Conservation (phyloP, 2,888 invertebrate genomes). For the Coelopa pilipes region DNA sequence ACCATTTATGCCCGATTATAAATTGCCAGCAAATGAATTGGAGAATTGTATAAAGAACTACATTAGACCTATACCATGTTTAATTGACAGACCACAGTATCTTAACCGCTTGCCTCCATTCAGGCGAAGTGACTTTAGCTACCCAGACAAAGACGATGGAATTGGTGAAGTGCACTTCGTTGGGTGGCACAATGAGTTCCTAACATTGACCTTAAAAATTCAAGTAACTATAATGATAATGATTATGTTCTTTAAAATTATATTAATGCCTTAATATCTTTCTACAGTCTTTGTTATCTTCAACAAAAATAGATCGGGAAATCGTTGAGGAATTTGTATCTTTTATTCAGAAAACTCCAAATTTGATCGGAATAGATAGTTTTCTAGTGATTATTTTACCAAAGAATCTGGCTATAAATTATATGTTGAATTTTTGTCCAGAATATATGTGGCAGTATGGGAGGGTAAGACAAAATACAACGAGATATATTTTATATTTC, state of each 20-base stretch:
- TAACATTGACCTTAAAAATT: slow-evolving; percentile 61
- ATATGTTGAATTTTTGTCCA: slow-evolving; percentile 72
- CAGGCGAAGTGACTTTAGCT: slow-evolving; percentile 58
- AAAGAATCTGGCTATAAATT: slow-evolving; percentile 69
- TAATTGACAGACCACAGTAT: slow-evolving; percentile 61
- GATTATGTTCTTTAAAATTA: background rate
- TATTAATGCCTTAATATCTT: slow-evolving; percentile 15
- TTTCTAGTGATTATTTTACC: slow-evolving; percentile 69
- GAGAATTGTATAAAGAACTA: slow-evolving; percentile 55
- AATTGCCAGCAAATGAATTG: slow-evolving; percentile 52
- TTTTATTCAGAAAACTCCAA: slow-evolving; percentile 71
- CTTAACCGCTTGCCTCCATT: slow-evolving; percentile 64
- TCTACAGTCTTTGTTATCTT: slow-evolving; percentile 68
- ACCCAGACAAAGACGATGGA: slow-evolving; percentile 60
- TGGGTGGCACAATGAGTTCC: slow-evolving; percentile 61
- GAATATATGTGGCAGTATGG: slow-evolving; percentile 74
- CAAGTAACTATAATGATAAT: slow-evolving; percentile 48
- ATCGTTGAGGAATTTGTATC: slow-evolving; percentile 72
- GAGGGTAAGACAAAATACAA: slow-evolving; percentile 68
- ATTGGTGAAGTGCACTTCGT: slow-evolving; percentile 59
- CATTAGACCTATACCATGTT: slow-evolving; percentile 61
- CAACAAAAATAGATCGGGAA: slow-evolving; percentile 68
- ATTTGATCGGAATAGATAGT: slow-evolving; percentile 69
- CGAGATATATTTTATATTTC: background rate
- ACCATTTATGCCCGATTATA: slow-evolving; percentile 63